A percentile compares a stretch with the other conserved stretches of the same genome.
These are phyloP conservation scores for Notospermus geniculatus DNA, from an alignment of 1,140 invertebrate species.

Conservation along the genomic window DNA sequence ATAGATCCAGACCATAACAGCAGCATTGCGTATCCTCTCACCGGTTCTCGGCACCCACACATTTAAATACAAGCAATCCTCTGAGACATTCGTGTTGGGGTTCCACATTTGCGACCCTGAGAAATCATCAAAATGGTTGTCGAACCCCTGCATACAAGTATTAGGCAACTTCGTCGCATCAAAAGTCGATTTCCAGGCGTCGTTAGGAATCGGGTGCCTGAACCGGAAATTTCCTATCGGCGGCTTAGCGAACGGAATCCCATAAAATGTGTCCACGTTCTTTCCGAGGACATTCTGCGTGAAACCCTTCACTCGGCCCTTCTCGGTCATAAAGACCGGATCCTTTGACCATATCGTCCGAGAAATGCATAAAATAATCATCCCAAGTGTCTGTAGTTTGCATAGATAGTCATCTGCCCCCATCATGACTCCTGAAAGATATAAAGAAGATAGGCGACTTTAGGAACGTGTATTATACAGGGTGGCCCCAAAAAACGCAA, in stretches of 20 bases:
- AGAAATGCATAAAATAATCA: no score
- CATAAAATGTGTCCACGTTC: slow-evolving; percentile 85
- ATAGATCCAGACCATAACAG: slow-evolving; percentile 95
- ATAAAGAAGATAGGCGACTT: no score
- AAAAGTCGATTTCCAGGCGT: slow-evolving; percentile 77
- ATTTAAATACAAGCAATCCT: slow-evolving; percentile 97
- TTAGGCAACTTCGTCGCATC: slow-evolving; percentile 78
- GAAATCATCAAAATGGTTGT: slow-evolving; percentile 89
- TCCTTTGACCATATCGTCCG: no score
- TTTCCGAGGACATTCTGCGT: slow-evolving; percentile 59
- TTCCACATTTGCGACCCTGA: slow-evolving; percentile 95
- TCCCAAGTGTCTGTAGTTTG: no score
- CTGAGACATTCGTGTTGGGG: slow-evolving; percentile 84
- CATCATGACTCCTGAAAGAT: no score
- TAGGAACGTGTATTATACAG: no score
- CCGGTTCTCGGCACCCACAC: slow-evolving; percentile 71
- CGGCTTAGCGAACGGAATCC: slow-evolving; percentile 91
- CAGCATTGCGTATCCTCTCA: slow-evolving; percentile 62
- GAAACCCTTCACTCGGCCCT: slow-evolving; percentile 35
- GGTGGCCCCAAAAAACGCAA: no score
- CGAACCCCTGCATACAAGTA: slow-evolving; percentile 86
- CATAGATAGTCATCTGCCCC: no score
- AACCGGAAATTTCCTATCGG: slow-evolving; percentile 86
- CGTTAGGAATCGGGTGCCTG: slow-evolving; percentile 74
- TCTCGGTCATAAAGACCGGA: slow-evolving; percentile 27